Evolutionary conservation across 2,113 vertebrate genomes (phyloP), one percentile per base, ranked within the genome.

Genomic region (Tetrax tetrax): DNA sequence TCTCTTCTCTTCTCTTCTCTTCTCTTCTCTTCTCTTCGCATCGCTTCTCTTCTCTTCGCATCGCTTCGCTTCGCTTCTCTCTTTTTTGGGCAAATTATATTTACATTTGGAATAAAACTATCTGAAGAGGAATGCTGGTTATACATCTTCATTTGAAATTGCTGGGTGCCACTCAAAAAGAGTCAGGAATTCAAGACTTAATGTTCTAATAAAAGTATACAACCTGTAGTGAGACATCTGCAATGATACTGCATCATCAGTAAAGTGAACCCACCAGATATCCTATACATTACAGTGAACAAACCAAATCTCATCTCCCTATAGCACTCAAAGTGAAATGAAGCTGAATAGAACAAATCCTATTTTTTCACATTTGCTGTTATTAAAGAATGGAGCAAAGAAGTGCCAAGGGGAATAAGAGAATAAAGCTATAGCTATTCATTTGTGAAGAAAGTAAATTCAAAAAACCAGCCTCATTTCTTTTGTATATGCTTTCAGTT

Each of bases 361-460:
- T 93, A 97, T 95, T 97, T 97, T 98, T 97, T 97, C 97, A 97
- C 97, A 97, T 98, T 98, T 97, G 92, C 94, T 95, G 77, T 98
- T 98, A 98, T 97, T 98, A 98, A 98, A 98, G 96, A 96, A 97
- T 94, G 91, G 92, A 98, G 95, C 89, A 97, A 98, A 98, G 95
- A 97, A 96, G 79, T 90, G 97, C 97, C 98, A 82, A 97, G 93
- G 97, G 98, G 97, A 96, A 98, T 86, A 92, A 96, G 77, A 97
- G 95, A 97, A 97, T 94, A 97, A 97, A 97, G 84, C 95, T 97
- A 97, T 94, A 87, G 96, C 91, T 88, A 97, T 96, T 98, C 98
- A 97, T 92, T 98, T 98, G 97, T 98, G 96, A 97, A 98, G 96
- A 95, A 98, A 98, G 95, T 97, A 98, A 98, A 98, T 98, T 98